A percentile compares a stretch with the other conserved stretches of the same genome.
phyloP scores from a whole-genome alignment of 2,113 vertebrate genomes.

The Lophotis ruficrista region DNA sequence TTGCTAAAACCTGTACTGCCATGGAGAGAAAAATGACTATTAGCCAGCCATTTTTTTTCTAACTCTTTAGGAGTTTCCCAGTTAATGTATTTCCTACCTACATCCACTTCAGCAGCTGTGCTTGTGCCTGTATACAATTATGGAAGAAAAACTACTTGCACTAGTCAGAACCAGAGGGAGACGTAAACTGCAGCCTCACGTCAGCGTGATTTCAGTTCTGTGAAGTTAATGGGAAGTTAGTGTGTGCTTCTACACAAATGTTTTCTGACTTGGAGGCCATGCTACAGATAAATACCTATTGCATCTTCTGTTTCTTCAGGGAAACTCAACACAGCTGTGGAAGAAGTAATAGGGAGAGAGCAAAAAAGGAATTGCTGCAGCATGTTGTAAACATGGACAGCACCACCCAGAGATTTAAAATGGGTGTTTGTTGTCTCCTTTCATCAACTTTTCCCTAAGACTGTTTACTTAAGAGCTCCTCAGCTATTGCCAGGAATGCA shows the following conservation, averaged over 20 bases:
- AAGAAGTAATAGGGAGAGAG: neutral
- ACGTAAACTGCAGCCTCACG: neutral
- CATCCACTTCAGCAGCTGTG: neutral
- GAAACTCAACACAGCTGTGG: neutral
- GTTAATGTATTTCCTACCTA: neutral
- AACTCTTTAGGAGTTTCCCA: neutral
- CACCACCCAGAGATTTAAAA: neutral
- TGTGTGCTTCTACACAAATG: neutral
- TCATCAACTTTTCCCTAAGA: neutral
- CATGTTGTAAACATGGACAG: neutral
- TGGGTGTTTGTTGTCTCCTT: neutral
- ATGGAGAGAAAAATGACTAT: neutral
- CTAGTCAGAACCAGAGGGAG: neutral
- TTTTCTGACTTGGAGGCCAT: neutral
- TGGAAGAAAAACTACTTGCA: neutral
- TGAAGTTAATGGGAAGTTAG: neutral
- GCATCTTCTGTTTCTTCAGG: neutral
- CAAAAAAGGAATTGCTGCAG: neutral
- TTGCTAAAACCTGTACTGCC: neutral
- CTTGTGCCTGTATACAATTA: neutral
- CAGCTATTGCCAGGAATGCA: slow-evolving; percentile 5
- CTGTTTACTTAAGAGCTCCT: slow-evolving; percentile 15
- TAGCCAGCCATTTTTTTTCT: neutral
- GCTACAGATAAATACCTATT: neutral
- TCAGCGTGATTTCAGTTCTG: neutral